Evolutionary conservation across 2,113 vertebrate species (phyloP).

Genomic region (Cynoglossus semilaevis): DNA sequence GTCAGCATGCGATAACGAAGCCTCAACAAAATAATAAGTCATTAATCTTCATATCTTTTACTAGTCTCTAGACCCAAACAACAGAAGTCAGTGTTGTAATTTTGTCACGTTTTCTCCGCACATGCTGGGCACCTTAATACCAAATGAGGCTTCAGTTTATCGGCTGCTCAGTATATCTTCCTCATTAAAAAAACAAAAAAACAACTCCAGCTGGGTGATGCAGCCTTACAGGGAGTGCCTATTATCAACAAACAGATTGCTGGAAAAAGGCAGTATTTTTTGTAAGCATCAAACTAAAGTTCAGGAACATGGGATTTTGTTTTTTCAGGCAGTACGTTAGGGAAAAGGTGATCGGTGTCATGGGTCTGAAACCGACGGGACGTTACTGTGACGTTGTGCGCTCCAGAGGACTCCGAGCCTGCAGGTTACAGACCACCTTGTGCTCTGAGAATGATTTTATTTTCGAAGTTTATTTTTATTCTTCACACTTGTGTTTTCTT

Average conservation of each 20-base stretch:
- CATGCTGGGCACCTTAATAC: background rate
- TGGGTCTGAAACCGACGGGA: constrained; percentile 94
- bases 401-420: constrained; percentile 87
- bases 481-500: background rate
- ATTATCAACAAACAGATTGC: constrained; percentile 8
- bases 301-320: background rate
- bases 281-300: background rate
- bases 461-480: background rate
- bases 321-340: constrained; percentile 88
- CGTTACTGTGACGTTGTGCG: constrained; percentile 88
- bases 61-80: too few relatives aligned
- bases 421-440: constrained; percentile 79
- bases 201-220: constrained; percentile 1
- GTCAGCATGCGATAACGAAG: too few relatives aligned
- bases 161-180: background rate
- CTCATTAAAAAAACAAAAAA: background rate
- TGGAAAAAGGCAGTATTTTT: background rate
- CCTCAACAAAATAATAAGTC: too few relatives aligned
- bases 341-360: constrained; percentile 89
- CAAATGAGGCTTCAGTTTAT: background rate
- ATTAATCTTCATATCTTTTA: too few relatives aligned
- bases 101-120: constrained; percentile 1
- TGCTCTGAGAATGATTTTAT: background rate
- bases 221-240: background rate
- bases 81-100: background rate